Evolutionary conservation across 2,113 vertebrate species (phyloP), one percentile per base, ranked within the genome.

Genomic region (Vanacampus margaritifer): DNA sequence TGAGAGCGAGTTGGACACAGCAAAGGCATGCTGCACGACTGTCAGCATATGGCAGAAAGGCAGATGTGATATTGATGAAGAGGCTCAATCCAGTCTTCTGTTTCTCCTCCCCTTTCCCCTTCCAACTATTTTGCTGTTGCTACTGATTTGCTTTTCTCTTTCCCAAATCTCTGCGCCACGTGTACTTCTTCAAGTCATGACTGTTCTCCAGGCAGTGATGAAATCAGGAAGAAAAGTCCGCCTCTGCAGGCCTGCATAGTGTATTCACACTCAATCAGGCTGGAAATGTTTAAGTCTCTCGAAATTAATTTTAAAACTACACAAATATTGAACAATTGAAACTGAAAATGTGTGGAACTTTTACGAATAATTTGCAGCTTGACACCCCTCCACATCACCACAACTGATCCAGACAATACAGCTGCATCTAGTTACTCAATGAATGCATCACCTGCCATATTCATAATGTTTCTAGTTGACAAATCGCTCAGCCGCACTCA

Each of bases 161-260:
- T 73, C 67, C 39, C 43, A 71, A 73, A 69, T 72, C 71, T 73
- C 64, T 76, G 69, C 74, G 88, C 90, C 91, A 92, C 88, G 88
- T 91, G 90, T 89, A 90, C 86, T 65, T 85, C 77, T 85, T 71
- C 78, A 66, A 87, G 84, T 91, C 86, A 86, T 90, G 88, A 88
- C 84, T 90, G 88, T 88, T 88, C 87, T 91, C 83, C 81, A 86
- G 73, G 84, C 86, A 23, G 79, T 84, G 81, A 86, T 82, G 81
- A 85, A 87, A 86, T 88, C 79, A 71, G 67, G 76, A 75, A 79
- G 73, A 85, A 69, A 77, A 84, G 71, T 74, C 84, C 78, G 82
- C 64, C 51, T 6, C 69, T 76, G 66, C 67, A 75, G 70, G 77
- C 79, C 78, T 85, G 74, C 74, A 23, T n/a, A 86, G 68, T 83